Base-by-base conservation (phyloP, 2,888 invertebrate genomes). In the Nineta flava region DNA sequence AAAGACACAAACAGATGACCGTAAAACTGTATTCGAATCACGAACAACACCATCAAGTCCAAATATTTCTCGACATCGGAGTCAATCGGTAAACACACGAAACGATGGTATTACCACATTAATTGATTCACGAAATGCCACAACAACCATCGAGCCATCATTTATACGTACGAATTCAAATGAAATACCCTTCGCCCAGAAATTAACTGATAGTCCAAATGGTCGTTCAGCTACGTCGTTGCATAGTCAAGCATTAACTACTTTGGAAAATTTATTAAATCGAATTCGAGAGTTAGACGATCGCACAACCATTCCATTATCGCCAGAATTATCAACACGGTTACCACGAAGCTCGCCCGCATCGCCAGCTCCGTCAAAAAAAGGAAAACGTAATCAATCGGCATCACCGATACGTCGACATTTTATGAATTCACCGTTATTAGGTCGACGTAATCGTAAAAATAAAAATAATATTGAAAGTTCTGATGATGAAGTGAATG, bases 341-440 rank as follows among this genome's bases (percentile, higher is more conserved):
- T 68, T 84, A 52, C 83, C 85, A 13, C 75, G 85, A 59, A 83
- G 85, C 61, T 83, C 80, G n/a, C 86, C 84, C 43, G 78, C 78
- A 38, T 83, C 80, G 50, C 85, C 83, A 47, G 81, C 80, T 10
- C 78, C 78, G 45, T 74, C 78, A 54, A 83, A 83, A 65, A 82
- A 81, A 65, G 78, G 66, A 62, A 81, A 81, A 59, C 72, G 86
- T 48, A 83, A 85, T 57, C 81, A 85, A 57, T 85, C 84, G 44
- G 80, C 84, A 9, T 87, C 87, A 26, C 87, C 87, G 3, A 86
- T 87, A 57, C 76, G 83, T 56, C 73, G 74, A 56, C 82, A 86
- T 62, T 73, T 91, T 50, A 73, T 92, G 46, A 91, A 90, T 65
- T 88, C 87, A 1, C 92, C 93, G 3, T 69, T 92, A 47, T 68